Base-by-base conservation (phyloP, 2,888 invertebrate species). In the Tachystola acroxantha region DNA sequence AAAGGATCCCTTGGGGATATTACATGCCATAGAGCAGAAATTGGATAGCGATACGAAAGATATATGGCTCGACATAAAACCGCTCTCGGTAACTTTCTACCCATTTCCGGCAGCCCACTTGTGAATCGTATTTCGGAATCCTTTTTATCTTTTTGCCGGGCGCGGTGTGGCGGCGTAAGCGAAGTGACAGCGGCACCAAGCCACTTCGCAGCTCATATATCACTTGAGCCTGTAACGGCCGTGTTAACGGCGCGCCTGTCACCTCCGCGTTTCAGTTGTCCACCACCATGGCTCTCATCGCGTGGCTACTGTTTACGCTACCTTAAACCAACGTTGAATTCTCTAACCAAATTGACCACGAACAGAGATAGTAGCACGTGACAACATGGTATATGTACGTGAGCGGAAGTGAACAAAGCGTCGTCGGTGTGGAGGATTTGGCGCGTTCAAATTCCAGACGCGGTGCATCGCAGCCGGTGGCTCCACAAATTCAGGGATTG, bases 151-250 rank as follows among this genome's bases (percentile, higher is more conserved):
- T 82, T 82, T 85, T 82, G 77, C 70, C 34, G 57, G 69, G 66
- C 51, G 64, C 59, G 61, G 62, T 57, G 74, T 65, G 69, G 65
- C 64, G 66, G 69, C 58, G 68, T 67, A 70, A 69, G 72, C 71
- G 73, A 80, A 76, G 79, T 82, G 84, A 82, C 82, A 81, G 77
- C 69, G 77, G 71, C 79, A 75, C 74, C 66, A 68, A 77, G 79
- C 80, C 84, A 85, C 84, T 84, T 80, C 79, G 70, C 73, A 78
- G 77, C 75, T 75, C 84, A 78, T 86, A 84, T 82, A 84, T 86
- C 84, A 86, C 82, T 71, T 69, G 66, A 66, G 64, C 62, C 70
- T 69, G 77, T 27, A 27, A 81, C 80, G 69, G 75, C 65, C 69
- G 59, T 64, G 78, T 73, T 82, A 84, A 84, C 81, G 78, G 78